phyloP scores from a whole-genome alignment of 30 jellyfish, hydroid and myxozoan species.

The Hydra vulgaris region DNA sequence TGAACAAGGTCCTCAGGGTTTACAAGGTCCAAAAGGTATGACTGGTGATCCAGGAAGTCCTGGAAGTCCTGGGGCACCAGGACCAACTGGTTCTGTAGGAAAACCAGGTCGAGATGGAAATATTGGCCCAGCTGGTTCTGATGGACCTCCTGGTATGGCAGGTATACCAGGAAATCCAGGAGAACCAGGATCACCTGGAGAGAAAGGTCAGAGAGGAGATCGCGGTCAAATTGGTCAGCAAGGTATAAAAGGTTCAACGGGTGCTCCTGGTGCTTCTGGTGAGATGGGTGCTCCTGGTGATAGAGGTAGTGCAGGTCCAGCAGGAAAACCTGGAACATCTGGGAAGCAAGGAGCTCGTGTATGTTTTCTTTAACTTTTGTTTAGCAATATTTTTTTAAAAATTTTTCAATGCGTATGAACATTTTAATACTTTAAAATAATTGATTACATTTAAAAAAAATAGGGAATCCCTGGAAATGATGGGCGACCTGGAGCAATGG shows the following conservation, averaged over 20 bases:
- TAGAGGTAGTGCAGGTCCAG: constrained; percentile 39
- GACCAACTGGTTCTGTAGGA: constrained; percentile 57
- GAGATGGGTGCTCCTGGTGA: constrained; percentile 41
- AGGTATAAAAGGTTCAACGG: constrained; percentile 41
- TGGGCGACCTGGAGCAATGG: constrained; percentile 39
- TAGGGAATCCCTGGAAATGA: constrained; percentile 37
- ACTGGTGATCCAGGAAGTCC: constrained; percentile 53
- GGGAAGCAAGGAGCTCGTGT: constrained; percentile 48
- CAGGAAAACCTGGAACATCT: constrained; percentile 76
- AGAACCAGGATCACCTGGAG: constrained; percentile 36
- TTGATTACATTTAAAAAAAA: background rate
- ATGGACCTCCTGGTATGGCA: constrained; percentile 50
- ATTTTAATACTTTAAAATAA: background rate
- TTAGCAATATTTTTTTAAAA: too few species aligned
- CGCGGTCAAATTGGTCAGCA: constrained; percentile 35
- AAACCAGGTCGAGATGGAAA: constrained; percentile 27
- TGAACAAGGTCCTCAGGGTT: constrained; percentile 44
- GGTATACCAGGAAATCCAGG: constrained; percentile 65
- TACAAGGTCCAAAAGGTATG: constrained; percentile 21
- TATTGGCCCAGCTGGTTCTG: constrained; percentile 48
- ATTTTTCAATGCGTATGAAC: too few species aligned
- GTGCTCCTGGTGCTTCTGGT: constrained; percentile 66
- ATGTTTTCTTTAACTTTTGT: background rate
- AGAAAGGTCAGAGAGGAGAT: constrained; percentile 40
- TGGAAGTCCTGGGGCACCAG: constrained; percentile 66